phyloP scores from a whole-genome alignment of 1,140 invertebrate genomes.

The Oncopodura yosiiana region DNA sequence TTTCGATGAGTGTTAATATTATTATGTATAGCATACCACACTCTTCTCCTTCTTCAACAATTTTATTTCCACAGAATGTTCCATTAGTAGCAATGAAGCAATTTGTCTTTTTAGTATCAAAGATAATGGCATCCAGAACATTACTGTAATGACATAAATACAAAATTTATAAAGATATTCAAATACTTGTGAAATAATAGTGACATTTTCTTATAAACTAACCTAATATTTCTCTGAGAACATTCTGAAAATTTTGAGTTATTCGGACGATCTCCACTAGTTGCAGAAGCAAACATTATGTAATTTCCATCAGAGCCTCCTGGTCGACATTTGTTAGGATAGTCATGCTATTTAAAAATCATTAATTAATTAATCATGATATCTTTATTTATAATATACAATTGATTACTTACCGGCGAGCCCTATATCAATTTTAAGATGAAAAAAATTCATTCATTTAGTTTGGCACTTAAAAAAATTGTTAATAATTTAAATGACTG shows the following conservation, averaged over 20 bases:
- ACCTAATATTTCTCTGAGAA: constrained; percentile 88
- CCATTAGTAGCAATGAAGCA: constrained; percentile 82
- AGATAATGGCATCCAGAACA: constrained; percentile 74
- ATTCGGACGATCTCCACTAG: constrained; percentile 89
- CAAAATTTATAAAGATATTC: no score
- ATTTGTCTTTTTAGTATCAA: constrained; percentile 84
- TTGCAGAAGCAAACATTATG: constrained; percentile 95
- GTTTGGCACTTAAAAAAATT: no score
- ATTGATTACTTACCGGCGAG: constrained; percentile 63
- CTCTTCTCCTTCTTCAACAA: constrained; percentile 93
- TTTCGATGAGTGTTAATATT: no score
- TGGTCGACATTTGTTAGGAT: constrained; percentile 78
- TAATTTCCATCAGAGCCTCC: constrained; percentile 92
- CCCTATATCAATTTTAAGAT: no score
- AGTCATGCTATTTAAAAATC: constrained; percentile 68
- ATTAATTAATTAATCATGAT: constrained; percentile 11
- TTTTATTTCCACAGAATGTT: constrained; percentile 98
- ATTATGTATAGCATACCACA: no score
- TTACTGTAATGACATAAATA: no score
- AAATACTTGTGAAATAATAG: no score
- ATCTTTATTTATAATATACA: no score
- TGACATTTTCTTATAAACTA: no score
- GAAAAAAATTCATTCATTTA: no score
- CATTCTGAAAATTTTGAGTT: constrained; percentile 91
- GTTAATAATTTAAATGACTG: no score